Evolutionary conservation across 2,888 invertebrate genomes (phyloP).

Genomic region (Nomada fabriciana): DNA sequence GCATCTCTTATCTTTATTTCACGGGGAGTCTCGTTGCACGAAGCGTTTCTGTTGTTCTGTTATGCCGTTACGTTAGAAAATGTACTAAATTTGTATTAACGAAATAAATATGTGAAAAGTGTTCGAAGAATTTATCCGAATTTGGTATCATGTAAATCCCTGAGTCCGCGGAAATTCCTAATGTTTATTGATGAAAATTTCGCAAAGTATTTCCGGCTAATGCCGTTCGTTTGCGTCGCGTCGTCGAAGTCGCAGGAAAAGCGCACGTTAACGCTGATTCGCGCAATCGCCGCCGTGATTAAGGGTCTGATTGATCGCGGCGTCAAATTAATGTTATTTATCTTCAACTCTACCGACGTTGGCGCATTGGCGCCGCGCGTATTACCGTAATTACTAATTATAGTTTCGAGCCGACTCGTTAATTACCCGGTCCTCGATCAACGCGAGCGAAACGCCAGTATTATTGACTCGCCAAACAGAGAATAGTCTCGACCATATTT

Average conservation of each 20-base stretch:
- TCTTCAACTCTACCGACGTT: conserved; percentile 55
- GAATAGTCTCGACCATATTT: conserved; percentile 71
- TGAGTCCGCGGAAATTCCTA: neutral
- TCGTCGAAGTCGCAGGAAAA: conserved; percentile 17
- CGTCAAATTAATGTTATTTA: conserved; percentile 71
- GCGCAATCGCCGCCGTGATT: conserved; percentile 57
- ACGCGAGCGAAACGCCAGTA: conserved; percentile 59
- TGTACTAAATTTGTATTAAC: no score
- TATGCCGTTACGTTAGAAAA: no score
- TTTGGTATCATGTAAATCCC: neutral
- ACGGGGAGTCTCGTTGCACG: no score
- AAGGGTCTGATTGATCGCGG: conserved; percentile 54
- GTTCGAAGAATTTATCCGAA: neutral
- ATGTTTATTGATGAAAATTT: neutral
- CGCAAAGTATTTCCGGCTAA: neutral
- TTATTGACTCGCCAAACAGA: conserved; percentile 75
- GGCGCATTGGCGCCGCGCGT: conserved; percentile 52
- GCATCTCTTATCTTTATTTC: no score
- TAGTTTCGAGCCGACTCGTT: conserved; percentile 69
- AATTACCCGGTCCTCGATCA: conserved; percentile 65
- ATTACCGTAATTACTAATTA: conserved; percentile 74
- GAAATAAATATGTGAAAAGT: no score
- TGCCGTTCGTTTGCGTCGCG: neutral
- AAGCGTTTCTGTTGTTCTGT: no score
- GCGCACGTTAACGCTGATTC: conserved; percentile 20